Base-by-base conservation (phyloP, 2,797 vertebrate genomes). In the Sebastes matsubarae region DNA sequence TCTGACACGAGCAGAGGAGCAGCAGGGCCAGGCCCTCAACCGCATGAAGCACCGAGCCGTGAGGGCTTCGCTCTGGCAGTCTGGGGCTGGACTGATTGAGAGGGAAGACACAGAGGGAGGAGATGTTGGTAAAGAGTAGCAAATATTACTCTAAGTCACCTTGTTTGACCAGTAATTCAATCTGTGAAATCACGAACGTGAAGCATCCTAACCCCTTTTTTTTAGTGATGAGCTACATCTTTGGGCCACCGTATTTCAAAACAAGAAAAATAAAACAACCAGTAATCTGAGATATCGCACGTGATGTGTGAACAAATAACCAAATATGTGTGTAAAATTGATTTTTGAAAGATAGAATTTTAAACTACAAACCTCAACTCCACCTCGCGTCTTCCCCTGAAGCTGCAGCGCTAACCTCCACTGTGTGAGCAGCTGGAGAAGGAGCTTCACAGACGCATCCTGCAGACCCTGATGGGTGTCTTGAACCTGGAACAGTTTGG, bases 361-460 rank as follows among this genome's bases (percentile, higher is more conserved):
- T 3, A 24, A 32, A 50, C 27, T 30, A 87, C 93, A 72, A 77
- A 96, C 96, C 95, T 96, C 96, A 4, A 90, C 75, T 16, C 93
- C 92, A 18, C 95, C 93, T 60, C 93, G 81, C 52, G 34, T 88
- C 87, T 96, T 96, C 72, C 95, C 92, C 70, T 96, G 94, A 1
- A 97, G 96, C 82, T 99, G 97, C 78, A 98, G 96, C 59, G 97
- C 97, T 72, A 99, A 92, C 81, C 97, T 97, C 99, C 99, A 99
- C 69, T 99, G 99, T 1, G 98, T 97, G 75, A 99, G 97, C 89
- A 99, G 94, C 93, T 99, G 99, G 13, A 99, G 96, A 36, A 99
- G 96, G 75, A 99, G 94, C 93, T 98, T 99, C n/a, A 99, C 95
- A 18, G 98, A 98, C 1, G 97, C 97, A 81, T 99, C 99, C 79